Conservation (phyloP, 2,113 vertebrate genomes). For the Cricetomys ansorgei region DNA sequence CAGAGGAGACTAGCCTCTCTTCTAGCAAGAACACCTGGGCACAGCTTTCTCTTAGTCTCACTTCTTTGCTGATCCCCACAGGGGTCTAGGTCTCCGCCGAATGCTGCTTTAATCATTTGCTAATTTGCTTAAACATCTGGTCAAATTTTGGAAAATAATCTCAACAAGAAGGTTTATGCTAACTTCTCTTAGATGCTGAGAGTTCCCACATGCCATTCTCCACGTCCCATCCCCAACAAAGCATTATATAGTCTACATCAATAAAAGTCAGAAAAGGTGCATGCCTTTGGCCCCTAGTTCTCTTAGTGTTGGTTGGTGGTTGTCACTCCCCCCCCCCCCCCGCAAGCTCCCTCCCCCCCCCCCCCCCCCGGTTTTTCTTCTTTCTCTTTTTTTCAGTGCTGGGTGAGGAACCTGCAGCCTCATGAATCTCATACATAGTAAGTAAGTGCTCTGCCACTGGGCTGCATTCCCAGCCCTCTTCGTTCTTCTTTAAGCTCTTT, state of each 20-base stretch:
- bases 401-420: background rate
- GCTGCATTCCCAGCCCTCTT: background rate
- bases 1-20: background rate
- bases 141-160: conserved; percentile 72
- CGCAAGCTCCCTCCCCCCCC: background rate
- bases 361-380: background rate
- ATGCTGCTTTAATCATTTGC: conserved; percentile 78
- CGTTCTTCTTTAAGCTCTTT: background rate
- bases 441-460: background rate
- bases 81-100: conserved; percentile 40
- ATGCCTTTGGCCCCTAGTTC: background rate
- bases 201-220: conserved; percentile 64
- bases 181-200: conserved; percentile 64
- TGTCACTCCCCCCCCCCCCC: background rate
- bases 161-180: conserved; percentile 67
- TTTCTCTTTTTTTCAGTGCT: no score
- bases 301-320: background rate
- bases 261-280: background rate
- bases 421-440: background rate
- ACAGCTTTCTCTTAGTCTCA: background rate
- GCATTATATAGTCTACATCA: background rate
- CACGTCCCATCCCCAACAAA: background rate
- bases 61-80: conserved; percentile 30
- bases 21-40: conserved; percentile 56
- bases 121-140: conserved; percentile 81